Base-by-base conservation (phyloP, 2,797 vertebrate species). In the Neosalanx taihuensis region DNA sequence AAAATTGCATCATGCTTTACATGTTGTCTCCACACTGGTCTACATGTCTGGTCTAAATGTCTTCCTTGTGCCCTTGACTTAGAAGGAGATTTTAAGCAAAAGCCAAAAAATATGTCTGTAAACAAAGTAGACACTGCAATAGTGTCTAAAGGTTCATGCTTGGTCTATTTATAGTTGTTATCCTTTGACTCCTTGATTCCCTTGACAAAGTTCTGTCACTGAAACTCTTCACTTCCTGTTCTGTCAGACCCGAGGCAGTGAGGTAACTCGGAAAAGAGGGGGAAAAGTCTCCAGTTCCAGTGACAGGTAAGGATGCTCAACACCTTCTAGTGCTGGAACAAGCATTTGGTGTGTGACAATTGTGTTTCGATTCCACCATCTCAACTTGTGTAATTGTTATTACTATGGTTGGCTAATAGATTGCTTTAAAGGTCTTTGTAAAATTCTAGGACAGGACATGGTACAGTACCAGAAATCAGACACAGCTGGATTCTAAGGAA, bases 241-340 rank as follows among this genome's bases (percentile, higher is more conserved):
- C 35, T 69, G 84, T 75, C 83, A 99, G 98, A 95, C 93, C 1
- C 95, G 93, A 83, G 95, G 93, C 57, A 92, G 93, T 58, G 58
- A 93, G 91, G 78, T 92, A 92, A 93, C 76, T 94, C 91, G 81
- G 93, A 51, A 90, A 94, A 18, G 94, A 18, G 92, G 95, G 74
- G 92, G 82, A 73, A 86, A 97, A 37, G 33, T 82, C 0, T 77
- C 93, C 41, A 46, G 41, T 72, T 81, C 74, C 80, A 90, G 87
- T 67, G 97, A 98, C 88, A 95, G 96, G 96, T 98, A 90, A 81
- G 85, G 29, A 1, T 30, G n/a, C 31, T 64, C 4, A 4, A 33
- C 64, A 26, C 15, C 6, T 13, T 41, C 13, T 1, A 65, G 13
- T 9, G 20, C 33, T 65, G 33, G 35, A 49, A 6, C 10, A 13